Evolutionary conservation across 2,888 invertebrate species (phyloP).

Genomic region (Metacarcinus magister): DNA sequence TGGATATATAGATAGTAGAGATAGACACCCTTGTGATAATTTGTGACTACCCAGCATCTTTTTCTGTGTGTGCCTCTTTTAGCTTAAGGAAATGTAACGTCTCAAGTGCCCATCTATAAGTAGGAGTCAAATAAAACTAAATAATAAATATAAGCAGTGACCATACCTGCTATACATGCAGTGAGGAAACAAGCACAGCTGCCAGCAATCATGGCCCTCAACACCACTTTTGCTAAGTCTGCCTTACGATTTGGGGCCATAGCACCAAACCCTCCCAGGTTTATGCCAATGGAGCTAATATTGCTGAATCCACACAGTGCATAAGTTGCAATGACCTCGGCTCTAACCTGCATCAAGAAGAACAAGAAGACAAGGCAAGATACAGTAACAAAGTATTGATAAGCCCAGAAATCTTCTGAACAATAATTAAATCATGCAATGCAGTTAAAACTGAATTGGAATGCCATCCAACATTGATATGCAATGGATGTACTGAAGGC

Average conservation of each 20-base stretch:
- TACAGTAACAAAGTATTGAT: background rate
- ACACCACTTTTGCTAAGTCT: constrained; percentile 89
- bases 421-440: background rate
- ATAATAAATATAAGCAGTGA: background rate
- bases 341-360: constrained; percentile 87
- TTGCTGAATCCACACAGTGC: constrained; percentile 97
- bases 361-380: background rate
- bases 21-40: background rate
- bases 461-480: background rate
- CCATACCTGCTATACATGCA: constrained; percentile 93
- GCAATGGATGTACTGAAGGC: background rate
- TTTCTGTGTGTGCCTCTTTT: too few relatives aligned
- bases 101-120: too few relatives aligned
- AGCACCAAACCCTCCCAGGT: constrained; percentile 91
- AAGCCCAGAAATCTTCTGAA: background rate
- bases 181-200: constrained; percentile 94
- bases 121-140: background rate
- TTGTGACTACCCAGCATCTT: too few relatives aligned
- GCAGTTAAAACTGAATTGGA: background rate
- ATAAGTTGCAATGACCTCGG: constrained; percentile 93
- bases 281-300: constrained; percentile 93
- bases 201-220: constrained; percentile 92
- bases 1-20: background rate
- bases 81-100: too few relatives aligned
- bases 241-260: constrained; percentile 91